phyloP scores from a whole-genome alignment of 2,888 invertebrate genomes.

The Barypeithes pellucidus region DNA sequence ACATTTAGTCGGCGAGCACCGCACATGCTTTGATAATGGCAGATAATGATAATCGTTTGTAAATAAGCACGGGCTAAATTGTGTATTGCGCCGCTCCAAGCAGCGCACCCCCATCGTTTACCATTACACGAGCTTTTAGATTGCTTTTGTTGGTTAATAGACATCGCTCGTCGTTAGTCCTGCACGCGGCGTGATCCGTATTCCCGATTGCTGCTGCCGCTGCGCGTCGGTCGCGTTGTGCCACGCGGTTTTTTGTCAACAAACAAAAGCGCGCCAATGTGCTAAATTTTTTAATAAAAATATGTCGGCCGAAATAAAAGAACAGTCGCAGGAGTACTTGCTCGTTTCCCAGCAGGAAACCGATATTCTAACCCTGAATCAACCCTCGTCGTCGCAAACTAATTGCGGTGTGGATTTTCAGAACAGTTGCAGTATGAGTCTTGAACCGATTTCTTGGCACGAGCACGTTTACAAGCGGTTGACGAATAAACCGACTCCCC shows the following conservation, averaged over 20 bases:
- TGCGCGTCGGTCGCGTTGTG: slow-evolving; percentile 30
- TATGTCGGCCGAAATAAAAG: slow-evolving; percentile 48
- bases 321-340: slow-evolving; percentile 42
- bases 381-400: slow-evolving; percentile 44
- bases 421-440: slow-evolving; percentile 53
- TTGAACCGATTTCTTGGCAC: slow-evolving; percentile 79
- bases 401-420: slow-evolving; percentile 54
- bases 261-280: slow-evolving; percentile 36
- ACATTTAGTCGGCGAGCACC: slow-evolving; percentile 42
- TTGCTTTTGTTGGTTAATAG: slow-evolving; percentile 59
- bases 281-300: not conserved
- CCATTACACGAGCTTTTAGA: slow-evolving; percentile 61
- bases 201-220: slow-evolving; percentile 21
- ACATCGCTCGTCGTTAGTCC: slow-evolving; percentile 52
- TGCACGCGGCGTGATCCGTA: slow-evolving; percentile 38
- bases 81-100: slow-evolving; percentile 59
- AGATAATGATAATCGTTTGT: slow-evolving; percentile 59
- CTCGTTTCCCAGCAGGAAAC: slow-evolving; percentile 32
- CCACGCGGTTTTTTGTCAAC: slow-evolving; percentile 44
- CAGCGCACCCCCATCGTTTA: slow-evolving; percentile 62
- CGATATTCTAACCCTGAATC: slow-evolving; percentile 24
- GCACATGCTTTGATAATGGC: slow-evolving; percentile 58
- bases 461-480: slow-evolving; percentile 91
- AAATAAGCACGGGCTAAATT: slow-evolving; percentile 60
- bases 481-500: slow-evolving; percentile 87